Base-by-base conservation (phyloP, 2,113 vertebrate genomes). In the Laticauda laticaudata region DNA sequence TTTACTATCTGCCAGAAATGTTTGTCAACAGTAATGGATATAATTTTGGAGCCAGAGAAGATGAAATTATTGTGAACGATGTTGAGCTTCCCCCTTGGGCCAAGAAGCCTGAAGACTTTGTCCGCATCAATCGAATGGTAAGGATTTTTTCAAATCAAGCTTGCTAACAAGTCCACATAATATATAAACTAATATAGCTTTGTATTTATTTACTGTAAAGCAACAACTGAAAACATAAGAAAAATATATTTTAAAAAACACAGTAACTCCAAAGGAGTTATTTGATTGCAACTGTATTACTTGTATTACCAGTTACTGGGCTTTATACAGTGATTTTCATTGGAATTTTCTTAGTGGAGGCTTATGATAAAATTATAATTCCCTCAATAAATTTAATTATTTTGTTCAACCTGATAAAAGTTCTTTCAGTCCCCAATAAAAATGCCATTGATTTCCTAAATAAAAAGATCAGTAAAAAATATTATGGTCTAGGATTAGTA, bases 1-100 rank as follows among this genome's bases (percentile, higher is more conserved):
- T 99, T 97, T 99, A 98, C 97, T 99, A 99, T 97, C 98, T 99
- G 86, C 99, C 99, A 0, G 99, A 99, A 97, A 99, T 99, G 99
- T 99, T 99, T 96, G 99, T 99, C 95, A 99, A 99, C 98, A 99
- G 98, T 93, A 99, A 99, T 48, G 98, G 98, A 53, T 99, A 99
- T 96, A 98, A 98, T 94, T 97, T 99, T 90, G 99, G 99, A 11
- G 97, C 98, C 96, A 97, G 98, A 95, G 99, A 99, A 93, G 99
- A 99, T 93, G 97, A 98, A 89, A 96, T 95, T 45, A 97, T 97
- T 92, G 98, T 99, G 64, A 98, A 98, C 96, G 98, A 99, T 1
- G 99, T 99, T 89, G 99, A 99, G 92, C 97, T 99, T 89, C 99
- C 99, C 0, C 97, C 98, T 0, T 99, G 99, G 99, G 99, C 99